A percentile compares a stretch with the other conserved stretches of the same genome.
Evolutionary conservation across 2,113 vertebrate species (phyloP).

Genomic region (Rhinichthys klamathensis): DNA sequence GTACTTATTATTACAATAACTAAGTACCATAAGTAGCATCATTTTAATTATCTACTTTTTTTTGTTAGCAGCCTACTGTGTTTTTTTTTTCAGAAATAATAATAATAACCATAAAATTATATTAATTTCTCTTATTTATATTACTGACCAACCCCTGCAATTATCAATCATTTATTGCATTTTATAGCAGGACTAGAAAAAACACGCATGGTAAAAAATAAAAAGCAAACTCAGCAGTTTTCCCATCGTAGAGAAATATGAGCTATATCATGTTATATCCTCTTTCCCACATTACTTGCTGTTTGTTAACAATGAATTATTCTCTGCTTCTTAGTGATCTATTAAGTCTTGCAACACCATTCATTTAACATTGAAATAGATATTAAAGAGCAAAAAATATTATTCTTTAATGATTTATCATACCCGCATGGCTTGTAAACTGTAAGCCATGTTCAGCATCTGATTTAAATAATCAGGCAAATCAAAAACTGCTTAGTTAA

Average conservation of each 20-base stretch:
- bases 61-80: too few species aligned
- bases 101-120: not conserved
- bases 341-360: not conserved
- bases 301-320: constrained; percentile 14
- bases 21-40: not conserved
- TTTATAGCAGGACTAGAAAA: not conserved
- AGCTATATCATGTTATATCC: not conserved
- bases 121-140: not conserved
- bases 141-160: not conserved
- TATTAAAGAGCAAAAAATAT: not conserved
- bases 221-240: not conserved
- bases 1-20: too few species aligned
- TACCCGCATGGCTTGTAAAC: not conserved
- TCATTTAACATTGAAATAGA: not conserved
- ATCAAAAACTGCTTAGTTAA: not conserved
- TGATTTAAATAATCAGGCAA: not conserved
- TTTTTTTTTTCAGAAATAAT: not conserved
- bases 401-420: not conserved
- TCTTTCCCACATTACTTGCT: not conserved
- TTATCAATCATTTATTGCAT: not conserved
- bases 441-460: not conserved
- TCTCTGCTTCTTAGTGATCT: not conserved
- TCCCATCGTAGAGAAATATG: not conserved
- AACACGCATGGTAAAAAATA: not conserved
- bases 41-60: not conserved